Conservation (phyloP, 2,888 invertebrate genomes). For the Beris morrisii region DNA sequence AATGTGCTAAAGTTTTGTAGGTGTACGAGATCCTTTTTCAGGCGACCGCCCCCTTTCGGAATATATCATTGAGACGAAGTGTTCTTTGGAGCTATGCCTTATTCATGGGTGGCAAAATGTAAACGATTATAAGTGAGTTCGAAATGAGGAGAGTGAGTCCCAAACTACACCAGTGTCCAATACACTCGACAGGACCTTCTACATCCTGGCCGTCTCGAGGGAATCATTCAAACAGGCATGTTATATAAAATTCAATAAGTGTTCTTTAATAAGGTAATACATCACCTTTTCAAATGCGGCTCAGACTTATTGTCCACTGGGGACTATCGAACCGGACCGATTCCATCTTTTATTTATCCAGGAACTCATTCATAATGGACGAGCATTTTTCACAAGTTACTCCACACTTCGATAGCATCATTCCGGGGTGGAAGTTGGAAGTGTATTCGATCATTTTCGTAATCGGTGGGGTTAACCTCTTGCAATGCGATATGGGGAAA, state of each 20-base stretch:
- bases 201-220: not conserved
- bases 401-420: slow-evolving; percentile 31
- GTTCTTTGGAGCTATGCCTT: slow-evolving; percentile 31
- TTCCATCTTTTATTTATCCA: slow-evolving; percentile 37
- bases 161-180: slow-evolving; percentile 5
- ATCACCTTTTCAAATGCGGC: slow-evolving; percentile 36
- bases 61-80: slow-evolving; percentile 15
- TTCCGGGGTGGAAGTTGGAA: not conserved
- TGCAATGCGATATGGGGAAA: slow-evolving; percentile 18
- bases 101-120: slow-evolving; percentile 31
- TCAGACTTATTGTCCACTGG: slow-evolving; percentile 36
- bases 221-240: slow-evolving; percentile 32
- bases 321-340: slow-evolving; percentile 33
- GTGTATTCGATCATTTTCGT: slow-evolving; percentile 10
- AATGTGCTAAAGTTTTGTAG: too few relatives aligned
- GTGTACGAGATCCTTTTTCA: slow-evolving; percentile 9
- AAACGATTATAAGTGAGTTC: slow-evolving; percentile 17
- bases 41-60: slow-evolving; percentile 6
- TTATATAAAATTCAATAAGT: slow-evolving; percentile 40
- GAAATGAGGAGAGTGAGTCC: not conserved
- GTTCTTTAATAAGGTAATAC: slow-evolving; percentile 39
- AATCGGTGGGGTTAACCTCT: slow-evolving; percentile 31
- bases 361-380: slow-evolving; percentile 38
- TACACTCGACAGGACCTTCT: not conserved
- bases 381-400: slow-evolving; percentile 35